phyloP scores from a whole-genome alignment of 2,113 vertebrate genomes.

The Hippotragus niger region DNA sequence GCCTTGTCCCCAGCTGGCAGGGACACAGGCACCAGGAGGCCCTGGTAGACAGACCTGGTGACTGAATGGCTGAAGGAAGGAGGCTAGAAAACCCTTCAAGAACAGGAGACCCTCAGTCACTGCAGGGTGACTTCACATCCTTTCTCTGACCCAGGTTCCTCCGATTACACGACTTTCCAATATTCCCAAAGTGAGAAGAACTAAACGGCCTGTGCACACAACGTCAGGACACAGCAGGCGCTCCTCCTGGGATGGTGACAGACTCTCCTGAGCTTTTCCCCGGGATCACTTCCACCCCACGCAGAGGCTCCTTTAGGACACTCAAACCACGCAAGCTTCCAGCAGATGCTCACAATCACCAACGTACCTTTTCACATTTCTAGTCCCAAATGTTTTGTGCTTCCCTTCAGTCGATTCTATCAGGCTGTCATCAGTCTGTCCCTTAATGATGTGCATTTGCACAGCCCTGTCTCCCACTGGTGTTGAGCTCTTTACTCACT shows the following conservation, averaged over 20 bases:
- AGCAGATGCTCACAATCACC: background rate
- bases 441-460: background rate
- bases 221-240: background rate
- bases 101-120: background rate
- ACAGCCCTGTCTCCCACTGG: background rate
- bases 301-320: background rate
- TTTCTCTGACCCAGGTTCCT: background rate
- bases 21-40: background rate
- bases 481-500: background rate
- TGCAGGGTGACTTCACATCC: background rate
- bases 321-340: background rate
- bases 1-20: too few species aligned
- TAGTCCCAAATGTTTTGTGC: background rate
- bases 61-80: background rate
- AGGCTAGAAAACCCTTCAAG: background rate
- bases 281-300: background rate
- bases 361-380: background rate
- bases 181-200: background rate
- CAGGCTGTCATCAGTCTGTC: background rate
- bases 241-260: background rate
- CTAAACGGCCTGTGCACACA: rapidly evolving
- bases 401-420: background rate
- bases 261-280: background rate
- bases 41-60: background rate
- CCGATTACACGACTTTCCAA: background rate